phyloP scores from a whole-genome alignment of 23 tunicate species.

The Halocynthia aurantium region DNA sequence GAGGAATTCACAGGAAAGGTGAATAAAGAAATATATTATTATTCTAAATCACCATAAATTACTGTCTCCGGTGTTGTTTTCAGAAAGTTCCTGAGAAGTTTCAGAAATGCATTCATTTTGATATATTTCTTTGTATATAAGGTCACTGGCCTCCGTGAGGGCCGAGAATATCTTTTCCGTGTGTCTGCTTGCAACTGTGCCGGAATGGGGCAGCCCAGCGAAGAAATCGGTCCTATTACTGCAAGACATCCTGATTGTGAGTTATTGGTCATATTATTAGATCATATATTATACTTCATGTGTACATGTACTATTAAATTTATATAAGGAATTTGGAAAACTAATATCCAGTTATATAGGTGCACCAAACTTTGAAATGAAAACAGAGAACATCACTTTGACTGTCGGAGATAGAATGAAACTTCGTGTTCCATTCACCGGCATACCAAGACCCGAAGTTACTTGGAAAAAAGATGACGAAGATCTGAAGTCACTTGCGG shows the following conservation, averaged over 20 bases:
- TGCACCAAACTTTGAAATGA: constrained; percentile 9
- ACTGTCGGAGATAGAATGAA: constrained; percentile 26
- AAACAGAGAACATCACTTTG: constrained; percentile 19
- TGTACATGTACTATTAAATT: too few species aligned
- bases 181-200: constrained; percentile 31
- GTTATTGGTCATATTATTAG: not conserved
- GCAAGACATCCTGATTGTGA: constrained; percentile 24
- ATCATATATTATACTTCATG: too few species aligned
- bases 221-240: constrained; percentile 6
- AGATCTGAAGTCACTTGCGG: constrained; percentile 8
- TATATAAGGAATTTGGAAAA: not conserved
- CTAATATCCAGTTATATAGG: not conserved
- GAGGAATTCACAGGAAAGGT: constrained; percentile 2
- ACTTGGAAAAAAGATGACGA: constrained; percentile 18
- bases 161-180: constrained; percentile 23
- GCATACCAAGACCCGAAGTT: constrained; percentile 32
- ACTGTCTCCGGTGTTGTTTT: not conserved
- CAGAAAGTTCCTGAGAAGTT: not conserved
- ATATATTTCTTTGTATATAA: not conserved
- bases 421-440: constrained; percentile 14
- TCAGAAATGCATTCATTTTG: not conserved
- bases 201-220: constrained; percentile 31
- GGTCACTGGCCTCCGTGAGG: constrained; percentile 20
- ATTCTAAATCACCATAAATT: not conserved
- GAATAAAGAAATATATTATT: not conserved